Conservation (phyloP, 2,113 vertebrate genomes). For the Ailuropoda melanoleuca region DNA sequence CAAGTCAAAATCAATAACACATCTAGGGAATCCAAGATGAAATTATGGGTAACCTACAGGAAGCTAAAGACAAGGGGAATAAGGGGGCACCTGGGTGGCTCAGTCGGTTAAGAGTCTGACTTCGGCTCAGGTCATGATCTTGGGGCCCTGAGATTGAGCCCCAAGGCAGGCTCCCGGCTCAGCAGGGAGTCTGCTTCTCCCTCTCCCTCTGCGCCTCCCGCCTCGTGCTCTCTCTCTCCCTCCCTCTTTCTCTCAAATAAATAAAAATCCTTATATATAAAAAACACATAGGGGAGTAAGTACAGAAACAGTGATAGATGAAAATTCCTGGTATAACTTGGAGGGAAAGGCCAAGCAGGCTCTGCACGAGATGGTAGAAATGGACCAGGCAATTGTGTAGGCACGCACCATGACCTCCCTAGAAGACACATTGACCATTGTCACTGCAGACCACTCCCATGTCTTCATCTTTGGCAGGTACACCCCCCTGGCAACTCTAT, state of each 20-base stretch:
- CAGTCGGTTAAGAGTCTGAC: neutral
- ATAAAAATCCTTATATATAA: neutral
- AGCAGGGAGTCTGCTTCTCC: neutral
- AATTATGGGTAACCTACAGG: neutral
- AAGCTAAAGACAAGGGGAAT: neutral
- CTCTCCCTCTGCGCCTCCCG: neutral
- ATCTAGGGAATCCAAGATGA: neutral
- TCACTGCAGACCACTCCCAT: slow-evolving; percentile 96
- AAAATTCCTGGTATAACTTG: neutral
- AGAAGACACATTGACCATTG: slow-evolving; percentile 90
- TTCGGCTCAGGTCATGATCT: neutral
- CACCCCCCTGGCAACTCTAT: slow-evolving; percentile 91
- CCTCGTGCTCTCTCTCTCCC: neutral
- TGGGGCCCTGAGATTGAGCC: neutral
- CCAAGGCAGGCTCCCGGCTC: neutral
- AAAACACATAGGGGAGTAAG: neutral
- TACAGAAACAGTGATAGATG: neutral
- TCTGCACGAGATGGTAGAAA: slow-evolving; percentile 92
- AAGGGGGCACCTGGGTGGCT: neutral
- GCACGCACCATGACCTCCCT: slow-evolving; percentile 86
- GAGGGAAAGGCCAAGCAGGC: slow-evolving; percentile 97
- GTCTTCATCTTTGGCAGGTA: slow-evolving; percentile 96
- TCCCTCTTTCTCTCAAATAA: neutral
- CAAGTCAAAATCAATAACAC: neutral
- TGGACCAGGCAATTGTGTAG: slow-evolving; percentile 91